phyloP scores from a whole-genome alignment of 2,888 invertebrate genomes.

The Sphaeridia pumilis region DNA sequence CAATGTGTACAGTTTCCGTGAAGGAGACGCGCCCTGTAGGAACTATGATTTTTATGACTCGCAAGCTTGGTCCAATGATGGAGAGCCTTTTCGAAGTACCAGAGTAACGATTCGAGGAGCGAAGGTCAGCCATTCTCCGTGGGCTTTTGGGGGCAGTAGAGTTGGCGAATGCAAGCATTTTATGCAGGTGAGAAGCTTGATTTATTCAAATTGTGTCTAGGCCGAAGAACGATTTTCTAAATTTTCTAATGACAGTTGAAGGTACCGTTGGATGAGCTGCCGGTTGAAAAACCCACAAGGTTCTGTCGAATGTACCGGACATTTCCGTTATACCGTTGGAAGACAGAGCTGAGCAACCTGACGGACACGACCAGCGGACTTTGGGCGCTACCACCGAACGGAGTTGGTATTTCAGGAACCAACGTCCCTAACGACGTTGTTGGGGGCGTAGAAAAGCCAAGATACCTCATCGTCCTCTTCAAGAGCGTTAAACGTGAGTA shows the following conservation, averaged over 20 bases:
- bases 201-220: constrained; percentile 2
- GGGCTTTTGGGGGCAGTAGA: constrained; percentile 7
- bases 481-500: constrained; percentile 5
- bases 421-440: neutral
- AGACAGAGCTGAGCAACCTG: constrained; percentile 1
- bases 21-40: constrained; percentile 11
- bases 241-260: too few species aligned
- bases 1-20: too few species aligned
- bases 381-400: constrained; percentile 4
- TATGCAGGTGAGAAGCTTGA: constrained; percentile 6
- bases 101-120: constrained; percentile 4
- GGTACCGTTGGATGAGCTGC: too few species aligned
- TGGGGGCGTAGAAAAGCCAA: neutral
- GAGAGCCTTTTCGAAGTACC: too few species aligned
- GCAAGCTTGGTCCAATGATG: neutral
- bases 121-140: constrained; percentile 1
- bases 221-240: too few species aligned
- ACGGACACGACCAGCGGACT: constrained; percentile 1
- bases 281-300: constrained; percentile 2
- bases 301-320: constrained; percentile 13
- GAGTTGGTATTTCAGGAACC: neutral
- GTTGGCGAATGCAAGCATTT: constrained; percentile 5
- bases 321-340: too few species aligned
- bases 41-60: neutral
- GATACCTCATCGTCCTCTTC: constrained; percentile 6